These are phyloP conservation scores for Myotis vivesi DNA, from an alignment of 2,797 vertebrate species.

Conservation along the genomic window DNA sequence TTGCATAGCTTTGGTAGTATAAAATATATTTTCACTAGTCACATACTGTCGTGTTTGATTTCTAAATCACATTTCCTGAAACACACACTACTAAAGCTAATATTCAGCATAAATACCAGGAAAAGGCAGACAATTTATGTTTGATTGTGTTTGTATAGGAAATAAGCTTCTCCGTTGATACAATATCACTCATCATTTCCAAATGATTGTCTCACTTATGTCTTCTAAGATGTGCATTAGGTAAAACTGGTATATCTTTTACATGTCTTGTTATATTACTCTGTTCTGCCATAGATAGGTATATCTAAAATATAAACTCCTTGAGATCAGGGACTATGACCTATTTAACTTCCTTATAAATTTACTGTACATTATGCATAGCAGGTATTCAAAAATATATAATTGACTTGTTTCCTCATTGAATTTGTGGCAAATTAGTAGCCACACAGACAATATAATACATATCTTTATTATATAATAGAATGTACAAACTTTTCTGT, in stretches of 20 bases:
- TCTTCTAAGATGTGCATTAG: background rate
- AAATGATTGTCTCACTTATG: background rate
- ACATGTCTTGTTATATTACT: background rate
- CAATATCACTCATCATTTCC: background rate
- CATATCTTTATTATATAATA: background rate
- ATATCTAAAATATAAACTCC: background rate
- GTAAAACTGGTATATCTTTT: background rate
- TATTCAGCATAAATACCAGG: background rate
- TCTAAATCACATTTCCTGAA: background rate
- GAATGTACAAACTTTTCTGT: background rate
- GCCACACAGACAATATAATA: background rate
- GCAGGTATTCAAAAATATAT: background rate
- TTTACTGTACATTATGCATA: background rate
- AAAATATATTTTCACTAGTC: background rate
- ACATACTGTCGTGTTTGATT: background rate
- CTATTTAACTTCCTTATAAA: background rate
- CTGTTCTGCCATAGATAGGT: background rate
- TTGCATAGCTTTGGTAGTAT: background rate
- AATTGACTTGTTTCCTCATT: background rate
- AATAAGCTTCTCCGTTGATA: background rate
- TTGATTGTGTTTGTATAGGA: background rate
- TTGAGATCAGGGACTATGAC: background rate
- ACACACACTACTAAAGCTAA: background rate
- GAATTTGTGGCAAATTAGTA: background rate
- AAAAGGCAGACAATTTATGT: background rate